Evolutionary conservation across 2,113 vertebrate species (phyloP).

Genomic region (Leucopsar rothschildi): DNA sequence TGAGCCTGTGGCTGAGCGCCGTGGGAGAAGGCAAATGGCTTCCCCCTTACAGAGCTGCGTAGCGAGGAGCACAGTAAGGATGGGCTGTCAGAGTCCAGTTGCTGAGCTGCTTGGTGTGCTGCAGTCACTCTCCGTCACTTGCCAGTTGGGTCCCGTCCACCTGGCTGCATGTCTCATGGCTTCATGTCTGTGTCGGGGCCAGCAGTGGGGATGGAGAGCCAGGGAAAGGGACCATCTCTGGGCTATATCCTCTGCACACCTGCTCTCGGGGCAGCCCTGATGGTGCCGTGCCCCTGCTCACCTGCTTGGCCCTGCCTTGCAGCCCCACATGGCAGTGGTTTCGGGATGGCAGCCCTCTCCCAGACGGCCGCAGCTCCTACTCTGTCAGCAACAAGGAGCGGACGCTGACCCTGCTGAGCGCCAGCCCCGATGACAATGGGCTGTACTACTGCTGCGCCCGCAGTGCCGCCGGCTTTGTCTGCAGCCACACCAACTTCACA

Average conservation of each 20-base stretch:
- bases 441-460: slow-evolving; percentile 91
- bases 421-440: slow-evolving; percentile 84
- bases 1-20: slow-evolving; percentile 42
- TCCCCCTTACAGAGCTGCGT: neutral
- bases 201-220: neutral
- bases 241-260: neutral
- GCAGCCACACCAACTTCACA: slow-evolving; percentile 89
- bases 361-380: slow-evolving; percentile 73
- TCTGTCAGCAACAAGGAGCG: slow-evolving; percentile 89
- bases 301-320: neutral
- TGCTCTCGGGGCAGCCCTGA: neutral
- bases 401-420: slow-evolving; percentile 80
- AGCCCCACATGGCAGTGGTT: slow-evolving; percentile 94
- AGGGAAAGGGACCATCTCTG: slow-evolving; percentile 10
- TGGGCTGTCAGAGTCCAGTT: neutral
- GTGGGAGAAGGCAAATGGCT: slow-evolving; percentile 32
- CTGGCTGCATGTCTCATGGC: slow-evolving; percentile 59
- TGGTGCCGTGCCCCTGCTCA: neutral
- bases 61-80: slow-evolving; percentile 63
- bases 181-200: slow-evolving; percentile 23
- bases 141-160: slow-evolving; percentile 19
- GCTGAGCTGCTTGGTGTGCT: slow-evolving; percentile 39
- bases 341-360: slow-evolving; percentile 77
- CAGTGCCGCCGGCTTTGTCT: slow-evolving; percentile 83
- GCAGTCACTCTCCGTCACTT: slow-evolving; percentile 48